phyloP scores from a whole-genome alignment of 2,888 invertebrate species.

The Cheilosia vulpina region DNA sequence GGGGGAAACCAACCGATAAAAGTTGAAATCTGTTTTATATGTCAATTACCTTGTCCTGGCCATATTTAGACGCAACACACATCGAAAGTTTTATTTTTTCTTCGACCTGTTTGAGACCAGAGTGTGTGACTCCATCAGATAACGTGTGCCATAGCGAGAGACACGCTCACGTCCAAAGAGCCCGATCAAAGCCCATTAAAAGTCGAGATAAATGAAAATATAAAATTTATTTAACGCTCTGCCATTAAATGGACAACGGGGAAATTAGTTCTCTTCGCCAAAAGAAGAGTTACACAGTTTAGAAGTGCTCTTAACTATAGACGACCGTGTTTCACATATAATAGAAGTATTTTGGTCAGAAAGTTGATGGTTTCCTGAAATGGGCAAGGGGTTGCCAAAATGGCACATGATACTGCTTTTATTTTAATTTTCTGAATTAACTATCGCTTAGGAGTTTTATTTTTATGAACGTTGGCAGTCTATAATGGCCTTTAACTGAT shows the following conservation, averaged over 20 bases:
- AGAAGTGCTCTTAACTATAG: not conserved
- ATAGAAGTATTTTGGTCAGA: not conserved
- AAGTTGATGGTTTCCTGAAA: not conserved
- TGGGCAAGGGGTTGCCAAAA: no score
- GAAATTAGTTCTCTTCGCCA: not conserved
- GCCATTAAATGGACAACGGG: constrained; percentile 6
- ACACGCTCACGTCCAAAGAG: constrained; percentile 8
- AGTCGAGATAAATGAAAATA: constrained; percentile 24
- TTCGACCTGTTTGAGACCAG: not conserved
- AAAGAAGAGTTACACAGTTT: not conserved
- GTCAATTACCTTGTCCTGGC: constrained; percentile 66
- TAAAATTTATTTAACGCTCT: constrained; percentile 17
- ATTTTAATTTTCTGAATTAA: no score
- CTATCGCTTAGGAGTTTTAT: no score
- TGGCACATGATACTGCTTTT: no score
- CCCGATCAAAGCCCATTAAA: constrained; percentile 1
- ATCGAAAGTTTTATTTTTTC: constrained; percentile 30
- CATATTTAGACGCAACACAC: constrained; percentile 53
- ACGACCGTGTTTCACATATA: not conserved
- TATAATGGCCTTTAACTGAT: no score
- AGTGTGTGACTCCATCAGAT: constrained; percentile 12
- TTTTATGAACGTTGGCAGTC: no score
- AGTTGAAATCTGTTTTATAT: constrained; percentile 53
- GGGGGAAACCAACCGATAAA: constrained; percentile 24
- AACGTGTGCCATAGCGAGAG: constrained; percentile 7